phyloP scores from a whole-genome alignment of 2,888 invertebrate species.

The Rambutsinella grinnellia region DNA sequence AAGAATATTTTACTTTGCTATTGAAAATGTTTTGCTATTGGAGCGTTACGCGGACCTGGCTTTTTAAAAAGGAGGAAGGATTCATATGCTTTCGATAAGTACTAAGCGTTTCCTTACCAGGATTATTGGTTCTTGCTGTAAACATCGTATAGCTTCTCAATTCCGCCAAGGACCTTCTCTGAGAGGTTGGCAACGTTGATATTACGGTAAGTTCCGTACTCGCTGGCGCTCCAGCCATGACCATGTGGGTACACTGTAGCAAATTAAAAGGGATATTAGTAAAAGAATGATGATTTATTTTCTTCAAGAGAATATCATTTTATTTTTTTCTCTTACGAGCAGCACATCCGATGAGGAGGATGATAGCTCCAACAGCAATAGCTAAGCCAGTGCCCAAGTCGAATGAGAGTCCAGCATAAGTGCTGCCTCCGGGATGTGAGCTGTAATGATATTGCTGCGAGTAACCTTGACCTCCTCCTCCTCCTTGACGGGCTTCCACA shows the following conservation, averaged over 20 bases:
- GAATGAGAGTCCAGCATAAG: slow-evolving; percentile 66
- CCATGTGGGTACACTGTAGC: slow-evolving; percentile 66
- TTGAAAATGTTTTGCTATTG: too few species aligned
- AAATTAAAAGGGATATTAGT: too few species aligned
- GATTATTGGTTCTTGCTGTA: slow-evolving; percentile 67
- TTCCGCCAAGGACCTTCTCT: slow-evolving; percentile 65
- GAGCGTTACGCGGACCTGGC: too few species aligned
- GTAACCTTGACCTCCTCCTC: too few species aligned
- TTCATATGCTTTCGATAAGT: too few species aligned
- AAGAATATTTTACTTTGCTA: too few species aligned
- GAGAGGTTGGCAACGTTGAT: slow-evolving; percentile 66
- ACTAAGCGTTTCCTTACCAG: too few species aligned
- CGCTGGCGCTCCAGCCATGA: slow-evolving; percentile 63
- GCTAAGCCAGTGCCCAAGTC: slow-evolving; percentile 66
- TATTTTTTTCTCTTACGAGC: slow-evolving; percentile 57
- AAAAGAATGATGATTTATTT: slow-evolving; percentile 3
- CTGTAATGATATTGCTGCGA: slow-evolving; percentile 67
- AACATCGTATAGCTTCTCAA: slow-evolving; percentile 65
- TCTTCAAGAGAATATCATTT: slow-evolving; percentile 21
- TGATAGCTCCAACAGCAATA: slow-evolving; percentile 67
- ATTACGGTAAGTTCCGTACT: slow-evolving; percentile 66
- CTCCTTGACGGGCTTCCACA: slow-evolving; percentile 64
- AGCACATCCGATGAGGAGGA: slow-evolving; percentile 66
- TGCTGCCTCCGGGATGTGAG: slow-evolving; percentile 66
- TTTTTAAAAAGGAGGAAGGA: neutral